Evolutionary conservation across 2,888 invertebrate genomes (phyloP).

Genomic region (Achlya flavicornis): DNA sequence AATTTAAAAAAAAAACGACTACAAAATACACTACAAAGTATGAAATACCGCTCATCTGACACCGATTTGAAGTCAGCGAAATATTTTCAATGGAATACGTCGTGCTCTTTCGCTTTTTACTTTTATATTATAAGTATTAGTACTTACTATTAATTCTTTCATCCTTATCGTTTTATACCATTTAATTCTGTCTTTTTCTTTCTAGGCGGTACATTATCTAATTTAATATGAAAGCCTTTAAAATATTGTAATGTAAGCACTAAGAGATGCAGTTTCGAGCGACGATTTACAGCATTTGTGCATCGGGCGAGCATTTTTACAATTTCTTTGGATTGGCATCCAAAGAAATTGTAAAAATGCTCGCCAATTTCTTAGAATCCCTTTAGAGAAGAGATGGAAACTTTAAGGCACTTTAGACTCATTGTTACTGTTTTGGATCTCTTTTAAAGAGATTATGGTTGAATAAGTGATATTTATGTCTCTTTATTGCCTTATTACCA

Average conservation of each 20-base stretch:
- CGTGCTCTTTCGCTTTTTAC: too few relatives aligned
- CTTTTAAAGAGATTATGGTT: background rate
- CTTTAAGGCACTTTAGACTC: background rate
- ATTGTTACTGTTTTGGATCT: background rate
- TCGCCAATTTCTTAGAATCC: slow-evolving; percentile 4
- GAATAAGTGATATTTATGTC: background rate
- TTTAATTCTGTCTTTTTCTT: background rate
- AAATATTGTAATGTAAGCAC: slow-evolving; percentile 6
- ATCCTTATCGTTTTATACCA: background rate
- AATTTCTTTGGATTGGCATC: slow-evolving; percentile 2
- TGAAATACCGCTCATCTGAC: too few relatives aligned
- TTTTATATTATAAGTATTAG: too few relatives aligned
- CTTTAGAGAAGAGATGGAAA: slow-evolving; percentile 1
- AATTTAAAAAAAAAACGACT: too few relatives aligned
- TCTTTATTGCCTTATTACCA: background rate
- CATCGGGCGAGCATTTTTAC: background rate
- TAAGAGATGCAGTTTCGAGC: slow-evolving; percentile 6
- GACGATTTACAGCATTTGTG: slow-evolving; percentile 1
- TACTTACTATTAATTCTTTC: too few relatives aligned
- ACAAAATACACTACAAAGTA: too few relatives aligned
- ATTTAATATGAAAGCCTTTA: background rate
- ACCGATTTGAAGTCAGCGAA: too few relatives aligned
- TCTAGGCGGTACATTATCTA: background rate
- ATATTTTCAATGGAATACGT: too few relatives aligned
- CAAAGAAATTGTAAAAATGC: too few relatives aligned